Conservation (phyloP, 2,113 vertebrate species). For the Anolis carolinensis region DNA sequence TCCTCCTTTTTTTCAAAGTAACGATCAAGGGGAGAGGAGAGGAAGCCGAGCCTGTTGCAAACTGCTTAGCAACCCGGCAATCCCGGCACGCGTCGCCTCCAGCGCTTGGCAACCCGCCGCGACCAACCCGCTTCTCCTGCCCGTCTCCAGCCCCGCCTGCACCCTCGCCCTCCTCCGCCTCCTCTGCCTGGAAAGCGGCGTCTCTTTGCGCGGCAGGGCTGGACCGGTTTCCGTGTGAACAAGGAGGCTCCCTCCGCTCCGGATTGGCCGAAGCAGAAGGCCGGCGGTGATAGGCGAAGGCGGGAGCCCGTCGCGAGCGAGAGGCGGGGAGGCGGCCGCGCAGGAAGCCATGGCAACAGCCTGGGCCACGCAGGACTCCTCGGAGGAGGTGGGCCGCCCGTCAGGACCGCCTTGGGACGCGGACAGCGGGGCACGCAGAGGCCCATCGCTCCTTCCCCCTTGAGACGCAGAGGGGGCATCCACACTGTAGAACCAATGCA, state of each 20-base stretch:
- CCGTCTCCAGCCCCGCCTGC: too few species aligned
- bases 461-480: too few species aligned
- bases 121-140: slow-evolving; percentile 16
- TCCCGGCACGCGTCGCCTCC: neutral
- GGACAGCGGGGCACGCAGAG: too few species aligned
- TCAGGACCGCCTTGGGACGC: too few species aligned
- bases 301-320: slow-evolving; percentile 19
- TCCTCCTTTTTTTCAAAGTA: too few species aligned
- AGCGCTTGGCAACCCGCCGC: slow-evolving; percentile 39
- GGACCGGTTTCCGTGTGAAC: slow-evolving; percentile 36
- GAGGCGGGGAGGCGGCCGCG: neutral
- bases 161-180: neutral
- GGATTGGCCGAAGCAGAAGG: slow-evolving; percentile 13
- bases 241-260: neutral
- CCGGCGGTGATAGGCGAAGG: neutral
- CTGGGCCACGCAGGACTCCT: too few species aligned
- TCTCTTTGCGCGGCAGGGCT: neutral
- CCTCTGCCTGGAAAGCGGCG: slow-evolving; percentile 10
- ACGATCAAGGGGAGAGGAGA: neutral
- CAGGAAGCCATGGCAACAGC: slow-evolving; percentile 8
- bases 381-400: too few species aligned
- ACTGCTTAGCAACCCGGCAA: slow-evolving; percentile 38
- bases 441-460: too few species aligned
- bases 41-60: neutral
- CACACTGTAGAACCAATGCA: too few species aligned